Base-by-base conservation (phyloP, 2,888 invertebrate species). In the Miltochrista miniata region DNA sequence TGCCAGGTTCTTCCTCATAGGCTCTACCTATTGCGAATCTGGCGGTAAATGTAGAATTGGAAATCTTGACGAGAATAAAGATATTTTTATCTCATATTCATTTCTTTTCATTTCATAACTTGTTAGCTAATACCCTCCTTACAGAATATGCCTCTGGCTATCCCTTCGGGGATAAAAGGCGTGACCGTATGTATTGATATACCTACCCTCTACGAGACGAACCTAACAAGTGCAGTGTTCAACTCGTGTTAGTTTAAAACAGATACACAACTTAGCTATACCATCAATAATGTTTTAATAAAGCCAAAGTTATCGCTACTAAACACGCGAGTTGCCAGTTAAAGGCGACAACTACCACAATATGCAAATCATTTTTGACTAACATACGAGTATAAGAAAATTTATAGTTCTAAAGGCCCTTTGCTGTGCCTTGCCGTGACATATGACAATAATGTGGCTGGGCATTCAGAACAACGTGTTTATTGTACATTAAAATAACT, bases 201-300 rank as follows among this genome's bases (percentile, higher is more conserved):
- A n/a, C n/a, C n/a, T 2, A 24, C 18, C 2, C 3, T 24, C 18
- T 24, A 4, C 18, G 18, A 24, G 2, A 24, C 5, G 2, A 24
- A 4, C 5, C 2, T 24, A 4, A 24, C 5, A 4, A 5, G 5
- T 24, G 18, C 18, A 24, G 18, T 24, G 18, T 5, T 43, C 56
- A 45, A 64, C 52, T 2, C 18, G 18, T 24, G 18, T 24, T 4
- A 35, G 65, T 65, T 75, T 78, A 74, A 80, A 79, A 70, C 72
- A 75, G 65, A 73, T 73, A 80, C 76, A 77, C 68, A 70, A 74
- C 69, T 70, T 70, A 70, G 68, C 74, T 52, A 64, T 62, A 58
- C 73, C 82, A 86, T 86, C 77, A 84, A 86, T 86, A 84, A 87
- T 72, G 70, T 78, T 85, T 80, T 84, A 84, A 87, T 83, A 83